Evolutionary conservation across 2,888 invertebrate genomes (phyloP), one percentile per base, ranked within the genome.

Genomic region (Tromatobia lineatoria): DNA sequence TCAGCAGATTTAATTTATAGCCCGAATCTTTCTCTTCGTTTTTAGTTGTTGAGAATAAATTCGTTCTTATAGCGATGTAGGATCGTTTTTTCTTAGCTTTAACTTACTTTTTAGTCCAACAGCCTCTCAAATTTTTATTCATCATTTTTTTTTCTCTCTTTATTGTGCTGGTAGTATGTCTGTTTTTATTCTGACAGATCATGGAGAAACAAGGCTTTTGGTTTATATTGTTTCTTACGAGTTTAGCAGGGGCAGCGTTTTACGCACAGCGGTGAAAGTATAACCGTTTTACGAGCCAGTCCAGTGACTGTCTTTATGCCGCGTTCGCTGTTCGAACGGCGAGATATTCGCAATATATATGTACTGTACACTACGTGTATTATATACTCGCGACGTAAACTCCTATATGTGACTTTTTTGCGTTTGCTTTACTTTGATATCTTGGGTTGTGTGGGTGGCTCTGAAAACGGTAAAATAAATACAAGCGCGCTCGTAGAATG

Each of bases 371-470:
- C 67, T 23, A 23, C 3, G 10, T 29, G 38, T 38, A 13, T 13
- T 25, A 29, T 59, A 61, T 61, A 34, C 7, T 20, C 34, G 59
- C n/a, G 25, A 25, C 25, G 47, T 29, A 66, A 45, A 38, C 45
- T 45, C 20, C n/a, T 15, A 15, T n/a, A n/a, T 4, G 15, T 4
- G 11, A 23, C n/a, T 11, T 29, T 20, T 74, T 52, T 54, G 50
- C 45, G 20, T 71, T 45, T 50, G 54, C 45, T 52, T 59, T 80
- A 80, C 69, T 76, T 59, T 59, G 82, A 73, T 77, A 85, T 84
- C 82, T 85, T 78, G 85, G 70, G 57, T 80, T 80, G 81, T 86
- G 85, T 86, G 74, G 86, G 86, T 83, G 86, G 83, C 71, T 85
- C 66, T 64, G 23, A 42, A n/a, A 15, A 71, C 45, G 42, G 45